Percentiles rank a stretch among this genome's conserved stretches.
Evolutionary conservation across 2,113 vertebrate genomes (phyloP).

Genomic region (Platichthys flesus): DNA sequence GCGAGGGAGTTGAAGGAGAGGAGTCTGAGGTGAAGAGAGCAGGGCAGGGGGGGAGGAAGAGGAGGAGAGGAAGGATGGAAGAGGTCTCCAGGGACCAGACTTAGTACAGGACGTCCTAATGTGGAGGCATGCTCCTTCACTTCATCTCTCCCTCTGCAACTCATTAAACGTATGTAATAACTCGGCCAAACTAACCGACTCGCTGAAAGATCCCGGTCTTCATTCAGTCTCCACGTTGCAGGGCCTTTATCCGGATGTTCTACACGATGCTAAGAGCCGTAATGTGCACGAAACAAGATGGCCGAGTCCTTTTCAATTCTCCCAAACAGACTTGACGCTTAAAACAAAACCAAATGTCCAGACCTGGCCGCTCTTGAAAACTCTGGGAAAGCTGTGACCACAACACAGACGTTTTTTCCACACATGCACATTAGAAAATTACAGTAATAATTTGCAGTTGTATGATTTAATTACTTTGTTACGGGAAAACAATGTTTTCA

Average conservation of each 20-base stretch:
- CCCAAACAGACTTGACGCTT: not conserved
- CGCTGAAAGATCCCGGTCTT: not conserved
- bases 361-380: not conserved
- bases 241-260: no score
- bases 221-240: not conserved
- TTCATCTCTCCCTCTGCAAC: slow-evolving; percentile 9
- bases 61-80: slow-evolving; percentile 43
- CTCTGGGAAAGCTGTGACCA: not conserved
- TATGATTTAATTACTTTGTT: not conserved
- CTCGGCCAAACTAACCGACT: not conserved
- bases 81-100: slow-evolving; percentile 56
- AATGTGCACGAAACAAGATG: not conserved
- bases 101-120: slow-evolving; percentile 68
- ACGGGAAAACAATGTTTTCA: not conserved
- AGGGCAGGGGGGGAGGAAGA: slow-evolving; percentile 3
- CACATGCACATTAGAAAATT: not conserved
- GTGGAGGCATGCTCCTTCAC: slow-evolving; percentile 54
- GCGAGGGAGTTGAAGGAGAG: slow-evolving; percentile 49
- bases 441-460: not conserved
- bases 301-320: not conserved
- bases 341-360: not conserved
- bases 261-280: not conserved
- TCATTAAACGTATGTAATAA: slow-evolving; percentile 18
- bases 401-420: not conserved
- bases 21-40: slow-evolving; percentile 49